Base-by-base conservation (phyloP, 1,140 invertebrate species). In the Drosophila serrata region DNA sequence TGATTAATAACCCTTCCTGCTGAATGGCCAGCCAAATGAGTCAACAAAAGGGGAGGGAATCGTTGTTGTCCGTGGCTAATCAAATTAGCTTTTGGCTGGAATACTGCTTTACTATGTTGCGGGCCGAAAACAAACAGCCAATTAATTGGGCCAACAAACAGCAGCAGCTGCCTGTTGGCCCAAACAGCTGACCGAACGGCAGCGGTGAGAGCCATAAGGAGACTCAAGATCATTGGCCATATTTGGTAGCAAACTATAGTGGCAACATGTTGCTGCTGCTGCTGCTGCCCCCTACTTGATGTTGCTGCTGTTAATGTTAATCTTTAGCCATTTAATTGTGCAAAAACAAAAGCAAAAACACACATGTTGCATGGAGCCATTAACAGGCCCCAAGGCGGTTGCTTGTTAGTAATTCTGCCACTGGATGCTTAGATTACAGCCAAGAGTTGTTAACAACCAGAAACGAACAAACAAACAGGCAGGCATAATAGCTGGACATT, bases 1-100 rank as follows among this genome's bases (percentile, higher is more conserved):
- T n/a, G 84, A 88, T 88, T 78, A 84, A 87, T 85, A 86, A 61
- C 82, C 60, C 39, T 59, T 76, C 45, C 63, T 65, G 46, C 62
- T 37, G 63, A 56, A 67, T 39, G 40, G 48, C 22, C 45, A 17
- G 33, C 17, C 48, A 67, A 67, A 68, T 70, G 67, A 57, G 49
- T 69, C 40, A 57, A 68, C 68, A 68, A 70, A 46, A 11, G 39
- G 42, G 48, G 45, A n/a, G n/a, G 17, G 22, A 1, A 19, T 37
- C 55, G 22, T 33, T 15, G 48, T 27, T 70, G 42, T 72, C 51
- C 35, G 69, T 82, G 75, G 42, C 75, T 82, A 87, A 82, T 87
- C 65, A 49, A 87, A 79, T 86, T 82, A 87, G 55, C 40, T 58
- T 62, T 15, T 35, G 27, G 42, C 59, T 11, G 46, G 45, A 11